phyloP scores from a whole-genome alignment of 2,113 vertebrate species.

The Phalacrocorax aristotelis region DNA sequence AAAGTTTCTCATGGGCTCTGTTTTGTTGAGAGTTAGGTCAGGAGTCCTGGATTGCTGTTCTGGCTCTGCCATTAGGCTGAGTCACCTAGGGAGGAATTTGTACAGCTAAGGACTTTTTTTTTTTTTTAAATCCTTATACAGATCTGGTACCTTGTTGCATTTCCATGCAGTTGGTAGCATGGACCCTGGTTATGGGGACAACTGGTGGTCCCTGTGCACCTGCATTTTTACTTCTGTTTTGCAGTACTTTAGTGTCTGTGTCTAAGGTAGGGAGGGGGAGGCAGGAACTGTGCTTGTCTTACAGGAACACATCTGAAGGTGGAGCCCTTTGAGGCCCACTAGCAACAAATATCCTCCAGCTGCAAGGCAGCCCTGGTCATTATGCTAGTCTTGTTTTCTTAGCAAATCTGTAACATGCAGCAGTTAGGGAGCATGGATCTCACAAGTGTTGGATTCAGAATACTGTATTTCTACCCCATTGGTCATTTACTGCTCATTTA shows the following conservation, averaged over 20 bases:
- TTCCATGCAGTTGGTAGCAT: not conserved
- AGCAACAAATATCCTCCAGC: not conserved
- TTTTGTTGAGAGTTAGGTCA: not conserved
- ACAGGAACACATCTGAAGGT: not conserved
- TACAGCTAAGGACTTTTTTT: not conserved
- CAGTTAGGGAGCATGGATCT: not conserved
- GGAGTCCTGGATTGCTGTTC: not conserved
- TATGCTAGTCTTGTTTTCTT: not conserved
- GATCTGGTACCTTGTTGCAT: not conserved
- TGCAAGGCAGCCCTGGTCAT: not conserved
- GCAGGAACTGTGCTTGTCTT: not conserved
- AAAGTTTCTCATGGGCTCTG: not conserved
- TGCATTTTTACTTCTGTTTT: not conserved
- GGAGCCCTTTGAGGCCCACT: not conserved
- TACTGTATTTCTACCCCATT: not conserved
- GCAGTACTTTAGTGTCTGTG: not conserved
- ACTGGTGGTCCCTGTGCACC: not conserved
- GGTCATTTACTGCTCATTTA: not conserved
- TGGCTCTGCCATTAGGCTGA: not conserved
- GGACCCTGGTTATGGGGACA: not conserved
- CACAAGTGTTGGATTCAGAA: not conserved
- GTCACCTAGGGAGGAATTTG: not conserved
- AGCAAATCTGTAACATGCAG: not conserved
- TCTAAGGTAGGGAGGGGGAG: not conserved
- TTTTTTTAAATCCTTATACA: not conserved